Conservation (phyloP, 2,797 vertebrate species). For the Enteromius fasciolatus region DNA sequence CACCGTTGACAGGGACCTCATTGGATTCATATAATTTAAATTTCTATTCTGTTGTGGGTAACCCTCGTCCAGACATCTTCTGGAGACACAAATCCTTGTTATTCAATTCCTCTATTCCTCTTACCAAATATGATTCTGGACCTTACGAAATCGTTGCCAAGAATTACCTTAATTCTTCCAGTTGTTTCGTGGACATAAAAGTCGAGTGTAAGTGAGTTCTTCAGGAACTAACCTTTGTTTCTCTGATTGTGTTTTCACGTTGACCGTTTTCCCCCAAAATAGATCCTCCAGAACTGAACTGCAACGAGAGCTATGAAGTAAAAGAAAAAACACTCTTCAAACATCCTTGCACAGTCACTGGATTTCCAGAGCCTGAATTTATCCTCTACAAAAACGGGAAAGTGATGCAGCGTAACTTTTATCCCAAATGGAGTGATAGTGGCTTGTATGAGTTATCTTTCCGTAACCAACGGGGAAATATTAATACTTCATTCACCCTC, state of each 20-base stretch:
- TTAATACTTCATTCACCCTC: not conserved
- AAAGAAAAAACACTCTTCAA: not conserved
- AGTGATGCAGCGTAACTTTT: rapidly evolving
- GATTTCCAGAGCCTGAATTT: conserved; percentile 44
- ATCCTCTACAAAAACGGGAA: conserved; percentile 60
- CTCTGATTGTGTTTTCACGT: not conserved
- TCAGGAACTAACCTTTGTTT: not conserved
- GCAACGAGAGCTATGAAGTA: not conserved
- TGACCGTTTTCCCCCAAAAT: conserved; percentile 26
- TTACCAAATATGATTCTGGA: conserved; percentile 61
- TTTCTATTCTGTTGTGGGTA: conserved; percentile 52
- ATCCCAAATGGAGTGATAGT: conserved; percentile 45
- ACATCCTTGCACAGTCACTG: conserved; percentile 50
- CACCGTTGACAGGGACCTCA: not conserved
- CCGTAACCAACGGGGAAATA: conserved; percentile 58
- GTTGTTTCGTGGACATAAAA: conserved; percentile 44
- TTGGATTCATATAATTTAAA: conserved; percentile 29
- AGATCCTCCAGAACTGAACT: conserved; percentile 62
- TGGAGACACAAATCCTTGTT: conserved; percentile 49
- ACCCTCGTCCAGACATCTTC: conserved; percentile 57
- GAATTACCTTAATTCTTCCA: not conserved
- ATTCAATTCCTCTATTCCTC: conserved; percentile 18
- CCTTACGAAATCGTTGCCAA: conserved; percentile 11
- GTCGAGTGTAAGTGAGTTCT: conserved; percentile 66
- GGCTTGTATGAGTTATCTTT: conserved; percentile 57